Base-by-base conservation (phyloP, 2,888 invertebrate genomes). In the Antitype chi region DNA sequence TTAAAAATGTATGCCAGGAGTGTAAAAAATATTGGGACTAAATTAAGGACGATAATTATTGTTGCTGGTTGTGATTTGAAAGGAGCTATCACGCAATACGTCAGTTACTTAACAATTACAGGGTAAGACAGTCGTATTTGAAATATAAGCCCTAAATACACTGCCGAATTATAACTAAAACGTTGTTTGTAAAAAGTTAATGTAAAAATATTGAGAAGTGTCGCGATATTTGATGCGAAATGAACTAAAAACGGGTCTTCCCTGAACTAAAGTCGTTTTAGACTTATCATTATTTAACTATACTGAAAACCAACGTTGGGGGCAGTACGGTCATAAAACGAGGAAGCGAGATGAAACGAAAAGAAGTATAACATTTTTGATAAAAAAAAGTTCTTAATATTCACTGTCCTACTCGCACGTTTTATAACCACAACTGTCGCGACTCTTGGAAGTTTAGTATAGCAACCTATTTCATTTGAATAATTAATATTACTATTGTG, bases 101-200 rank as follows among this genome's bases (percentile, higher is more conserved):
- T 67, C 75, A 74, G 80, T 62, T 87, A 82, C 85, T 87, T 89
- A 87, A 86, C 43, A 53, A 76, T 79, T 79, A 87, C 87, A 87
- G 89, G 88, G 89, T 87, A 80, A 52, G 60, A 82, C 75, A 71
- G 74, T 69, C 68, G 66, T 70, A n/a, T 74, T 71, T 53, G 76
- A 84, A 70, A 64, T 76, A 32, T 70, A 72, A 78, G 55, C 85
- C 80, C 80, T 52, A 70, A 76, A 74, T 43, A 63, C 59, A 74
- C 74, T 66, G 76, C 70, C 76, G 87, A 82, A 71, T 79, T 84
- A 52, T 43, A 62, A 68, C 52, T 64, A 60, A 60, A 82, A 59
- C 8, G 32, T 47, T 71, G 52, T 73, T 64, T 77, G 66, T 81
- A 74, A 66, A 57, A 76, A 80, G 57, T 71, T 60, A 70, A 60